phyloP scores from a whole-genome alignment of 1,140 invertebrate species.

The Megathymus violae region DNA sequence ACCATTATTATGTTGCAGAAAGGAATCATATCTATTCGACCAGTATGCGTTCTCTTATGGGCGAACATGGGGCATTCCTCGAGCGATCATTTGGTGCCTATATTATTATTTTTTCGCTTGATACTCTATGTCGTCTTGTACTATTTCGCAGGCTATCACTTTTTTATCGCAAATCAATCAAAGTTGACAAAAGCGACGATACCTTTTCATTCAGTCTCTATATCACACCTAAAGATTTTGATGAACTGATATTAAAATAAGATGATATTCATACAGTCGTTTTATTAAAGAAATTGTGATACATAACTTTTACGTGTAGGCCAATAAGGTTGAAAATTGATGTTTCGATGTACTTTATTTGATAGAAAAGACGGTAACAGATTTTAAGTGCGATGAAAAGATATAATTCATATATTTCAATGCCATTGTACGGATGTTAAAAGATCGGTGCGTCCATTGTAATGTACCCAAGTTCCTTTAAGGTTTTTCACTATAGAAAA shows the following conservation, averaged over 20 bases:
- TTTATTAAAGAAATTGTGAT: neutral
- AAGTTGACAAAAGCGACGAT: no score
- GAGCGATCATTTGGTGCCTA: no score
- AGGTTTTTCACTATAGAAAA: conserved; percentile 42
- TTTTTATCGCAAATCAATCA: no score
- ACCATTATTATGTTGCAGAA: no score
- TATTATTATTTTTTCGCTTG: no score
- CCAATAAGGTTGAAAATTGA: conserved; percentile 7
- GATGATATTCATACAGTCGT: no score
- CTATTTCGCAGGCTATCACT: no score
- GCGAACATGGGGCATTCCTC: no score
- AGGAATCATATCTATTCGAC: no score
- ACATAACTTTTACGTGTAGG: neutral
- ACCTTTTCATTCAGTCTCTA: no score
- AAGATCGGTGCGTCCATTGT: conserved; percentile 48
- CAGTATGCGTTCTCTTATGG: no score
- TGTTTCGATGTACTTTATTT: neutral
- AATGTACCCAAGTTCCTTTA: conserved; percentile 46
- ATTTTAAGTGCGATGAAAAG: conserved; percentile 46
- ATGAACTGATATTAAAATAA: neutral
- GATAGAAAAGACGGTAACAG: neutral
- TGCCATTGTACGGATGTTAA: conserved; percentile 53
- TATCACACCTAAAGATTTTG: neutral
- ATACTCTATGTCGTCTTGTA: no score
- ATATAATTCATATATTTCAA: conserved; percentile 68